A percentile compares a stretch with the other conserved stretches of the same genome.
Evolutionary conservation across 2,113 vertebrate species (phyloP).

Genomic region (Psittacula cyanocephala): DNA sequence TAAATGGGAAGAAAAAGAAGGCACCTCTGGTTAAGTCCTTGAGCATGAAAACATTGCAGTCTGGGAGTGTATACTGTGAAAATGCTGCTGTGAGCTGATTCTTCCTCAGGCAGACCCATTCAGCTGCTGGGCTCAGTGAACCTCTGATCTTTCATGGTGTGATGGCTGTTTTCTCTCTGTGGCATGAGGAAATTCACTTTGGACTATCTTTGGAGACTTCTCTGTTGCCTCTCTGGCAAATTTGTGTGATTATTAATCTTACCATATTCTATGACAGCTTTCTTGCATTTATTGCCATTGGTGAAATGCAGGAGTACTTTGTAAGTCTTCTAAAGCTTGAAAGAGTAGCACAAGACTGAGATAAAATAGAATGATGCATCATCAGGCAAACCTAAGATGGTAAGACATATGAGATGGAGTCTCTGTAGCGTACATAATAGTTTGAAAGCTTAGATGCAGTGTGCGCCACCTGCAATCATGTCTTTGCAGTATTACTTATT

Average conservation of each 20-base stretch:
- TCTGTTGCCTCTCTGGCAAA: neutral
- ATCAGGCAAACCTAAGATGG: neutral
- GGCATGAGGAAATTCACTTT: neutral
- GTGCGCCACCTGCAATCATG: slow-evolving; percentile 7
- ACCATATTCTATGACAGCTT: neutral
- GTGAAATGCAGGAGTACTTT: neutral
- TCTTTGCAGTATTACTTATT: slow-evolving; percentile 49
- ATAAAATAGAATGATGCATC: neutral
- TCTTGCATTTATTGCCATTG: neutral
- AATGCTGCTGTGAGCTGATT: neutral
- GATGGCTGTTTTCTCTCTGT: neutral
- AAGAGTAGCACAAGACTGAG: neutral
- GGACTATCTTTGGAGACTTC: neutral
- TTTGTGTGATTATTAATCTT: neutral
- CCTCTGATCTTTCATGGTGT: neutral
- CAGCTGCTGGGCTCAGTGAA: neutral
- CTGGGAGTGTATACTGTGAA: neutral
- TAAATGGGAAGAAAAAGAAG: neutral
- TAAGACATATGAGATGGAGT: slow-evolving; percentile 6
- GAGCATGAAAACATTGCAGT: neutral
- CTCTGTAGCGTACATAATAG: slow-evolving; percentile 55
- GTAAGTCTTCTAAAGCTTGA: neutral
- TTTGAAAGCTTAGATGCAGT: slow-evolving; percentile 50
- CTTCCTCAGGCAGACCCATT: neutral
- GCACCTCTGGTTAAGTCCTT: neutral